Base-by-base conservation (phyloP, 2,113 vertebrate genomes). In the Proteles cristata region DNA sequence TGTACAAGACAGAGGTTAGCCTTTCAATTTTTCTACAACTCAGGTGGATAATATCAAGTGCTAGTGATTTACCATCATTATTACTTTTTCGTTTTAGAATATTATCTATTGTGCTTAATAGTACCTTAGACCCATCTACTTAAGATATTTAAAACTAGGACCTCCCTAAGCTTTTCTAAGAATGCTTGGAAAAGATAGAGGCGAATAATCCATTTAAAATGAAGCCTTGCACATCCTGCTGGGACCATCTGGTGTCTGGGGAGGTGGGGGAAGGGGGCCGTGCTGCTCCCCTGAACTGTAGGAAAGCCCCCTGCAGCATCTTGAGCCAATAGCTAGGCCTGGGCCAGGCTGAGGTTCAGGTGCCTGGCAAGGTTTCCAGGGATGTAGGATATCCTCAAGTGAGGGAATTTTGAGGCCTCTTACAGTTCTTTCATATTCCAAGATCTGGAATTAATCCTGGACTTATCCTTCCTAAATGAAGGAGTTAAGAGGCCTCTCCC, bases 131-230 rank as follows among this genome's bases (percentile, higher is more conserved):
- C 33, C 9, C 33, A 73, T 93, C 15, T 25, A 4, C 45, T 84
- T 83, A 93, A 74, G 88, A 87, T 76, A 82, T 80, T 90, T 93
- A 84, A 90, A 95, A 83, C 19, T 39, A 5, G 43, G 28, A 80
- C 21, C 16, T 80, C 28, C 28, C 5, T 87, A 93, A 94, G 31
- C 31, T 83, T 98, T 96, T 50, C 48, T 73, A 89, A 94, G 73
- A 94, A 89, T 85, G 55, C n/a, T 71, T 87, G 63, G 88, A 89
- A 95, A 85, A 92, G 73, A 71, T 3, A 85, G 73, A 88, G 69
- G 81, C 43, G 82, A 88, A 84, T 96, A 93, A 93, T 87, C 58
- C 76, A 92, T 80, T 94, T 96, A 89, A 94, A 80, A 90, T 66
- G 77, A 94, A 33, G 53, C 43, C 76, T 71, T 71, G 35, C 39